Evolutionary conservation across 2,797 vertebrate genomes (phyloP), one percentile per base, ranked within the genome.

Genomic region (Diplodus sargus): DNA sequence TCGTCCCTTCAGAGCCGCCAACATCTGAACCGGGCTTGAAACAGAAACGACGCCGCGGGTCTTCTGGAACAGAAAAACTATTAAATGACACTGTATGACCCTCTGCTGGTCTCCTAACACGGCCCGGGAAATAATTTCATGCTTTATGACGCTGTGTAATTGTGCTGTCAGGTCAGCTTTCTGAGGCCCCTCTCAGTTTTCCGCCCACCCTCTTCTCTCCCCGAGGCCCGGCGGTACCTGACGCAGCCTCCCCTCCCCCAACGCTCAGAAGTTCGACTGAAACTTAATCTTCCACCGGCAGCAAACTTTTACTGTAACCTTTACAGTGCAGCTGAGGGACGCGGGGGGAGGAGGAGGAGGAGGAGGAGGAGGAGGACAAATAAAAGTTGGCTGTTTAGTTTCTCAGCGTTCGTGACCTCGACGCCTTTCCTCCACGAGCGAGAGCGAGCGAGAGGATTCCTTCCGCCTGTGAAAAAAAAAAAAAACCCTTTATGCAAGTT

Each of bases 111-210:
- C 71, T 70, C 62, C 65, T 22, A 70, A 70, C 70, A 2, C 22
- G 17, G 64, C 60, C 67, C 12, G 25, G 70, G 39, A 88, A 83
- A 87, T 76, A 63, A 89, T 88, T 89, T 90, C 87, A 90, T 88
- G 87, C 13, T 88, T 86, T 89, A 45, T 83, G 87, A 85, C 69
- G 85, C 74, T 79, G 1, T 82, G 85, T 85, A 87, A 91, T 90
- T 90, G 82, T 74, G 74, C 85, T 85, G 87, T 91, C 88, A 87
- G 87, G 84, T 85, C 88, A 85, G 34, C 82, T 79, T 70, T 86
- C 58, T 52, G 1, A 76, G 51, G n/a, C 57, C n/a, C 51, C 52
- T 61, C 62, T 65, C 49, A 3, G 53, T 49, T 82, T 77, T 74
- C 69, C 74, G 28, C 82, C 78, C 85, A 45, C 78, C 70, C 76